Conservation (phyloP, 2,113 vertebrate genomes). For the Buteo buteo region DNA sequence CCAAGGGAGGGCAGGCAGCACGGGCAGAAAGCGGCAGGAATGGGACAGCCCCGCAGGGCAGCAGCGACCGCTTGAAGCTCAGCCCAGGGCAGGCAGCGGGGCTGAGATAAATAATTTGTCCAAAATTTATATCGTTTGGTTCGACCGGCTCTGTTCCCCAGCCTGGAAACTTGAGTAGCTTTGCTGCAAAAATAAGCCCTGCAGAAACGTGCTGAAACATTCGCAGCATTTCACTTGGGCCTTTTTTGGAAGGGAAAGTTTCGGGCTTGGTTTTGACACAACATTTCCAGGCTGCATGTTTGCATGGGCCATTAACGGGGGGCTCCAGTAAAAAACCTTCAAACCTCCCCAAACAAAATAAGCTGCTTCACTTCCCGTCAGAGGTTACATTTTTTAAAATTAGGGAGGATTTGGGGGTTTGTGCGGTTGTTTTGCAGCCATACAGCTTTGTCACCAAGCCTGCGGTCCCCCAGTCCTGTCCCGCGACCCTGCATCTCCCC, state of each 20-base stretch:
- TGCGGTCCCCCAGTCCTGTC: fast-evolving
- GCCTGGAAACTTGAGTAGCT: background rate
- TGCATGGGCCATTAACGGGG: fast-evolving
- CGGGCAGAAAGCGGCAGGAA: background rate
- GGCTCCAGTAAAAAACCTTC: background rate
- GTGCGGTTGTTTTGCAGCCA: background rate
- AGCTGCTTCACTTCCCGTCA: background rate
- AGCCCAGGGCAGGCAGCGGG: background rate
- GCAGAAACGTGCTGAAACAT: background rate
- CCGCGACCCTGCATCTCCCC: background rate
- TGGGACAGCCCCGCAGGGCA: background rate
- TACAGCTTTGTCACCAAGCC: background rate
- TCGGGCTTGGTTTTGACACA: background rate
- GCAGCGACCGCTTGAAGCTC: background rate
- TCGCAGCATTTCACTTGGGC: background rate
- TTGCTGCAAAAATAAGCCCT: background rate
- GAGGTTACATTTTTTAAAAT: background rate
- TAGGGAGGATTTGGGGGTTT: background rate
- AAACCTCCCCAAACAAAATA: background rate
- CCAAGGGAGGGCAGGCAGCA: background rate
- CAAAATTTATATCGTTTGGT: background rate
- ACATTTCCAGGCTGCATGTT: background rate
- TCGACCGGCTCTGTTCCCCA: fast-evolving
- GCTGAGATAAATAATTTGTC: background rate
- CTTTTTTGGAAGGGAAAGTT: background rate